Base-by-base conservation (phyloP, 1,140 invertebrate species). In the Pygmarrhopalites habei region DNA sequence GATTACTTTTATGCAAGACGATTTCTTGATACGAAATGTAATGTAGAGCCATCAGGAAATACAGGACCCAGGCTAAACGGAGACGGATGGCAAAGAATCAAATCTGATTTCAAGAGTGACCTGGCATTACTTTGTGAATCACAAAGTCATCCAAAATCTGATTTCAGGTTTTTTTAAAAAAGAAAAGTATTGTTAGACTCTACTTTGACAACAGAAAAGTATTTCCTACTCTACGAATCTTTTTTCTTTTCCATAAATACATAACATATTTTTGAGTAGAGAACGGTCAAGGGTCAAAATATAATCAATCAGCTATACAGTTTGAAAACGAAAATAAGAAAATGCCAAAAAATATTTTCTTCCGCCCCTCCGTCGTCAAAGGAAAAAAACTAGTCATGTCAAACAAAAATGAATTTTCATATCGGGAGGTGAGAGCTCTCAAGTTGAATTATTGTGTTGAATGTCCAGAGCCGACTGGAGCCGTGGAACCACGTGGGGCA, bases 41-140 rank as follows among this genome's bases (percentile, higher is more conserved):
- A n/a, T n/a, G 26, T 30, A 65, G 66, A 64, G 39, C 59, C 63
- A 47, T 58, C 63, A 35, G 64, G 63, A 21, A 53, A 43, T n/a
- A 57, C 60, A 58, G n/a, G 51, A 29, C 88, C 88, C 28, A 87
- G 86, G 53, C 44, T 71, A 49, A 69, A 62, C 53, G 68, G 68
- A 39, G 68, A 70, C 43, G 68, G 68, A 43, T 70, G 68, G 68
- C 68, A 70, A 39, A 53, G 68, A 17, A 62, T 70, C 14, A 62
- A 53, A 44, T 49, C 57, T 25, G 28, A 65, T 30, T 15, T n/a
- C 15, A 58, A 60, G 28, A 32, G 29, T 55, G 57, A 63, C 25
- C 4, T 70, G 56, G 66, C 77, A 66, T 70, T 82, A 4, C 75
- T 77, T 14, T 81, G 80, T 72, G 77, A 77, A 47, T 77, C 77